phyloP scores from a whole-genome alignment of 1,140 invertebrate species.

The Helicoverpa zea region DNA sequence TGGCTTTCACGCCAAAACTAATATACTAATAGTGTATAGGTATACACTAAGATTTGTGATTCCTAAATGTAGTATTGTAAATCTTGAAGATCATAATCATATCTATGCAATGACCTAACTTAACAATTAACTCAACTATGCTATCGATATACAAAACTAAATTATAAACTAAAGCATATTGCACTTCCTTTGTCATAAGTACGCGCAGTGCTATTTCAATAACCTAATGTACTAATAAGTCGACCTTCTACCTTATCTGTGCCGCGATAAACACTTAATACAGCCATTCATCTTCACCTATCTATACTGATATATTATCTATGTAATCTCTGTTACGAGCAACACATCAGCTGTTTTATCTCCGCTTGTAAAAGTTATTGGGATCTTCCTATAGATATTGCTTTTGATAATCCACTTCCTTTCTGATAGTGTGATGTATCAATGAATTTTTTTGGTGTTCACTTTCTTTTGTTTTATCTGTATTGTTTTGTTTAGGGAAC shows the following conservation, averaged over 20 bases:
- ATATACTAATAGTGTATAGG: too few species aligned
- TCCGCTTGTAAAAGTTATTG: constrained; percentile 13
- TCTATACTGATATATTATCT: constrained; percentile 9
- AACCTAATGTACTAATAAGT: background rate
- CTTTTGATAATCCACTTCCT: constrained; percentile 14
- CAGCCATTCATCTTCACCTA: constrained; percentile 23
- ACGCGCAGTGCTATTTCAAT: background rate
- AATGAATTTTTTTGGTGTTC: background rate
- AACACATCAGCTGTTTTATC: constrained; percentile 18
- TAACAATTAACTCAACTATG: too few species aligned
- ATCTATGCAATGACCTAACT: too few species aligned
- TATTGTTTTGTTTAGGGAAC: too few species aligned
- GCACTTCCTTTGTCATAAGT: background rate
- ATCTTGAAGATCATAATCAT: too few species aligned
- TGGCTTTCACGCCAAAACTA: too few species aligned
- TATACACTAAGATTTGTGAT: too few species aligned
- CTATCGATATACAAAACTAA: too few species aligned
- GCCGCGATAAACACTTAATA: constrained; percentile 13
- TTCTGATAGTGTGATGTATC: background rate
- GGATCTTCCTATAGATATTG: background rate
- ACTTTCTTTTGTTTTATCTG: background rate
- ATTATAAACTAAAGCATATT: too few species aligned
- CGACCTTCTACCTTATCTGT: constrained; percentile 24
- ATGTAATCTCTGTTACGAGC: constrained; percentile 19
- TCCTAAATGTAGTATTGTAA: too few species aligned